phyloP scores from a whole-genome alignment of 2,888 invertebrate genomes.

The Chrysodeixis includens region DNA sequence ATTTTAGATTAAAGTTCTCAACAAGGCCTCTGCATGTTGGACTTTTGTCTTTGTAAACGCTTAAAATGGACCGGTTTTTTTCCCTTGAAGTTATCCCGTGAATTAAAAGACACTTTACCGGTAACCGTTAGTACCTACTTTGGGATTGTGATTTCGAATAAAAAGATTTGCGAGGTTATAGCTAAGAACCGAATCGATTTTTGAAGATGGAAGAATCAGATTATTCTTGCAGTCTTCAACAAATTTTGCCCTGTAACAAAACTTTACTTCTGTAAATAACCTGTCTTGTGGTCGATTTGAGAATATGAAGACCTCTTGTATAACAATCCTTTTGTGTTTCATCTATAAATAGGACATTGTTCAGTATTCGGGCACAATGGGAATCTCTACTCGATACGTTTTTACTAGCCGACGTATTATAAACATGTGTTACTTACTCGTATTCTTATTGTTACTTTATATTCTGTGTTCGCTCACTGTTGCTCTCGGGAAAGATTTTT shows the following conservation, averaged over 20 bases:
- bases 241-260: too few relatives aligned
- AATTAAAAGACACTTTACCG: not conserved
- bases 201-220: too few relatives aligned
- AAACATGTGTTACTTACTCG: slow-evolving; percentile 22
- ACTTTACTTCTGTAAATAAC: slow-evolving; percentile 23
- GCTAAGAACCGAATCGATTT: too few relatives aligned
- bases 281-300: not conserved
- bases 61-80: too few relatives aligned
- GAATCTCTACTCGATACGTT: slow-evolving; percentile 24
- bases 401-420: slow-evolving; percentile 28
- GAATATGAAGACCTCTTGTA: slow-evolving; percentile 43
- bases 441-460: not conserved
- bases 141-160: too few relatives aligned
- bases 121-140: too few relatives aligned
- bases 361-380: slow-evolving; percentile 49
- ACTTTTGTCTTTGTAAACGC: too few relatives aligned
- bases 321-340: slow-evolving; percentile 43
- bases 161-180: too few relatives aligned
- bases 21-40: too few relatives aligned
- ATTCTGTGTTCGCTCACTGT: not conserved
- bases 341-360: slow-evolving; percentile 46
- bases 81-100: too few relatives aligned
- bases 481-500: not conserved
- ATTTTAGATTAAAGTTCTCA: too few relatives aligned
- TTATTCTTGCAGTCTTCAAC: too few relatives aligned